These are phyloP conservation scores for Ferdinandea cuprea DNA, from an alignment of 2,888 invertebrate genomes.

Conservation along the genomic window DNA sequence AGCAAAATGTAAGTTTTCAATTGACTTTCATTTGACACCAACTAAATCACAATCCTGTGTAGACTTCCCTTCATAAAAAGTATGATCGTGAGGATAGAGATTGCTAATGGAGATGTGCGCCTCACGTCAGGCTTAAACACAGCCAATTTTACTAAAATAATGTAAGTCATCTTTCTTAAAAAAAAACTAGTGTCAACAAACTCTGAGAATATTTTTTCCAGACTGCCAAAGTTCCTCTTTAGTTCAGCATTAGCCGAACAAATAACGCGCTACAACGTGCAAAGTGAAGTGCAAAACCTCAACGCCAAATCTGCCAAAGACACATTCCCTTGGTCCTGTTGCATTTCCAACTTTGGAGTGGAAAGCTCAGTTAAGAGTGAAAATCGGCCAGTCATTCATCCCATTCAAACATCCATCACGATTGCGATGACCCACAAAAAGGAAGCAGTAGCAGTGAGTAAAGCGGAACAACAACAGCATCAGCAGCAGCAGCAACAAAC, in stretches of 20 bases:
- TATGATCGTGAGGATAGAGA: constrained; percentile 76
- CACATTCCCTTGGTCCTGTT: constrained; percentile 79
- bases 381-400: constrained; percentile 80
- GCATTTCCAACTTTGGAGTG: constrained; percentile 77
- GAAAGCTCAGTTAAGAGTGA: constrained; percentile 61
- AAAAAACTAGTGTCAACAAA: neutral
- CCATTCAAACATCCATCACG: constrained; percentile 80
- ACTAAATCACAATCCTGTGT: neutral
- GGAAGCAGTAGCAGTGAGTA: constrained; percentile 14
- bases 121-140: constrained; percentile 75
- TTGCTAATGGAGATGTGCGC: constrained; percentile 68
- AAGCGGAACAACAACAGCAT: constrained; percentile 28
- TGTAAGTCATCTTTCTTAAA: constrained; percentile 5
- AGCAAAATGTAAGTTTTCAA: constrained; percentile 47
- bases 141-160: constrained; percentile 48
- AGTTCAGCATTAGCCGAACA: constrained; percentile 78
- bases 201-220: constrained; percentile 18
- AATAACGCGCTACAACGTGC: constrained; percentile 78
- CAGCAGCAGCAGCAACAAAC: constrained; percentile 29
- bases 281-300: constrained; percentile 66
- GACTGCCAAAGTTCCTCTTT: constrained; percentile 77
- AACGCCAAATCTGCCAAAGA: constrained; percentile 46
- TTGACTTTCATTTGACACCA: neutral
- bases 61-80: constrained; percentile 67
- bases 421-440: constrained; percentile 79